A percentile compares a stretch with the other conserved stretches of the same genome.
Evolutionary conservation across 2,113 vertebrate species (phyloP).

Genomic region (Capra hircus): DNA sequence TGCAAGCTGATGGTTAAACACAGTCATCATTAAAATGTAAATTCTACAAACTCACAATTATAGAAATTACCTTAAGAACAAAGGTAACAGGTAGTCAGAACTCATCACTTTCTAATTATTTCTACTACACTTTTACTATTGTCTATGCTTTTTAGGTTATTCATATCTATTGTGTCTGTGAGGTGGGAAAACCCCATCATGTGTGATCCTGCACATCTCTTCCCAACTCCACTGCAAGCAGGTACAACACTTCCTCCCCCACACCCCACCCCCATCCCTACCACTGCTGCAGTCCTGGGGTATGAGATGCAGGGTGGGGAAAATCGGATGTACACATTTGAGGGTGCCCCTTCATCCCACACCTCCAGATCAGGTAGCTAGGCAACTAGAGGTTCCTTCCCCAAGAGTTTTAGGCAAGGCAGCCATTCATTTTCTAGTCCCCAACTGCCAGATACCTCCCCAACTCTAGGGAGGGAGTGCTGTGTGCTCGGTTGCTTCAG

Average conservation of each 20-base stretch:
- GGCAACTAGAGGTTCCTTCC: not conserved
- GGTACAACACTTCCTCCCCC: not conserved
- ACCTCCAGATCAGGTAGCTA: accelerated
- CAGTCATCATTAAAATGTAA: not conserved
- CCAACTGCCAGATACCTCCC: not conserved
- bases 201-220: accelerated
- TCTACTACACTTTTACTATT: not conserved
- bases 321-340: no score
- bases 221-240: accelerated
- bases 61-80: not conserved
- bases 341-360: not conserved
- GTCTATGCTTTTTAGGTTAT: not conserved
- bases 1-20: not conserved
- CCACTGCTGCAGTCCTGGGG: not conserved
- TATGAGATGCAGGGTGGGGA: accelerated
- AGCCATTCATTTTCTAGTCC: not conserved
- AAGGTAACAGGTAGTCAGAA: not conserved
- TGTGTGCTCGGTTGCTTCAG: not conserved
- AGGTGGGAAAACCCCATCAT: accelerated
- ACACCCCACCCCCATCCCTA: not conserved
- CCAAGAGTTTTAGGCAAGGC: not conserved
- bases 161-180: accelerated
- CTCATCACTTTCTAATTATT: not conserved
- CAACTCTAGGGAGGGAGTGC: not conserved
- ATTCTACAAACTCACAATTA: not conserved